Evolutionary conservation across 2,797 vertebrate species (phyloP).

Genomic region (Lates japonicus): DNA sequence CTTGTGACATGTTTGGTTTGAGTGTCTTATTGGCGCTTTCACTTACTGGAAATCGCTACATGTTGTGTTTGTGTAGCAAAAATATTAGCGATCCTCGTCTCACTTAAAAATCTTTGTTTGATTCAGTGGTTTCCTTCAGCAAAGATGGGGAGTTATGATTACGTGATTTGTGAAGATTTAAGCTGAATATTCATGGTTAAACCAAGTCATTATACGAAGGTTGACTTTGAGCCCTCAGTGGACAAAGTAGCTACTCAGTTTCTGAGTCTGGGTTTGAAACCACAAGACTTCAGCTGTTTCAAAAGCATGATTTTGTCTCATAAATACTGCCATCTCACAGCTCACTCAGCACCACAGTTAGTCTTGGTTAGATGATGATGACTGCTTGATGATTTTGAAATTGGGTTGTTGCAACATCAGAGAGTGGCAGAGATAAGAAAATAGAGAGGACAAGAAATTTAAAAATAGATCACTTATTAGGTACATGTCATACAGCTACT

Average conservation of each 20-base stretch:
- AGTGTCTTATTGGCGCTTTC: constrained; percentile 40
- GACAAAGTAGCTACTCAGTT: constrained; percentile 38
- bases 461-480: neutral
- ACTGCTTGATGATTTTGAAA: constrained; percentile 21
- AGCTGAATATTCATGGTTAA: constrained; percentile 23
- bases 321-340: constrained; percentile 23
- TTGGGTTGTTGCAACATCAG: constrained; percentile 3
- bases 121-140: constrained; percentile 23
- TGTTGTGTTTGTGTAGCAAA: constrained; percentile 24
- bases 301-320: constrained; percentile 4
- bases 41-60: constrained; percentile 42
- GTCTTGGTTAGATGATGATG: constrained; percentile 15
- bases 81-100: constrained; percentile 6
- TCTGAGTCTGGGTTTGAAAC: constrained; percentile 33
- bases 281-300: constrained; percentile 25
- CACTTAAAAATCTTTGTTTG: constrained; percentile 9
- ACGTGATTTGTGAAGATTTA: constrained; percentile 15
- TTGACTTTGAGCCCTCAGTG: constrained; percentile 37
- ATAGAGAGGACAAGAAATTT: neutral
- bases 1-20: constrained; percentile 48
- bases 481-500: neutral
- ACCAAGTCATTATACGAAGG: constrained; percentile 12
- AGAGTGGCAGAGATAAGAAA: constrained; percentile 1
- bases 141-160: neutral
- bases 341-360: constrained; percentile 2